Conservation (phyloP, 2,797 vertebrate genomes). For the Hypotaenidia okinawae region DNA sequence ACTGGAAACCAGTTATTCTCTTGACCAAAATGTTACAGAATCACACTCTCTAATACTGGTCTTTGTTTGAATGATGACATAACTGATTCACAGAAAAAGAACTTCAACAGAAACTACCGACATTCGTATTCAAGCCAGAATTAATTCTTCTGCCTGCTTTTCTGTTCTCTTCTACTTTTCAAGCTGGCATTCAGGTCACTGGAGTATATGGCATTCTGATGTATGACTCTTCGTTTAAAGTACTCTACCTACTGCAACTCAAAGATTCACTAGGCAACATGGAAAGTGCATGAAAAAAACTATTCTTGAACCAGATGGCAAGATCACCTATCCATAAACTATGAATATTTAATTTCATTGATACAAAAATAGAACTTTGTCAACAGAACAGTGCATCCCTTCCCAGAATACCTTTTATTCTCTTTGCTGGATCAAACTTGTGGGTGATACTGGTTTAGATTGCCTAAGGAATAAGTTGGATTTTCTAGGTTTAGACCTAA, state of each 20-base stretch:
- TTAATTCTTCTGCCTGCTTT: neutral
- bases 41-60: neutral
- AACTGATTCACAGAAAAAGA: neutral
- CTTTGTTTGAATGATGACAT: neutral
- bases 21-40: neutral
- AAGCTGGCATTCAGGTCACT: neutral
- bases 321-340: neutral
- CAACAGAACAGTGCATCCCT: neutral
- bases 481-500: neutral
- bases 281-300: neutral
- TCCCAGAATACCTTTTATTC: neutral
- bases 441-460: neutral
- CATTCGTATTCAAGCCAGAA: neutral
- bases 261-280: neutral
- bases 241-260: neutral
- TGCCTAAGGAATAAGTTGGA: neutral
- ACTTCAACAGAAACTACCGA: neutral
- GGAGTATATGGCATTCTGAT: neutral
- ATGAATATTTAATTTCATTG: neutral
- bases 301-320: neutral
- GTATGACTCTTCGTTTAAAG: neutral
- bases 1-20: neutral
- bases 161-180: neutral
- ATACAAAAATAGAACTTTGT: neutral
- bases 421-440: neutral